phyloP scores from a whole-genome alignment of 2,797 vertebrate genomes.

The Pangasius mekongensis region DNA sequence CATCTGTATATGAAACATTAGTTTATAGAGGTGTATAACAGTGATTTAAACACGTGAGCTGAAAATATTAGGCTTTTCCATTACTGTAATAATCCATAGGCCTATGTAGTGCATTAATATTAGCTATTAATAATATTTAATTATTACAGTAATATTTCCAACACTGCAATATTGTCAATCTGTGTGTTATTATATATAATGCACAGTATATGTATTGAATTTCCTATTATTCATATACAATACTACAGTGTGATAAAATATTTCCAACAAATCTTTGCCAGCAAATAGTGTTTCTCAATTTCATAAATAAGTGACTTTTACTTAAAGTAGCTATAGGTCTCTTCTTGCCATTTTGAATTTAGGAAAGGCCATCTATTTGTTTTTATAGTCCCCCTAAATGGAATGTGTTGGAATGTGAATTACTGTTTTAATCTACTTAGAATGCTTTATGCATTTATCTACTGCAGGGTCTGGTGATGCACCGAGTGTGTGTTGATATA shows the following conservation, averaged over 20 bases:
- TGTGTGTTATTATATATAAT: background rate
- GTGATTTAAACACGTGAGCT: background rate
- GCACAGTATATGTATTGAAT: background rate
- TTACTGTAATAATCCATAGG: background rate
- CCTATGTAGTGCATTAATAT: too few species aligned
- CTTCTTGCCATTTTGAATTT: background rate
- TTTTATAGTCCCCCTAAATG: background rate
- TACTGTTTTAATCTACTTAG: background rate
- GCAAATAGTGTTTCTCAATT: background rate
- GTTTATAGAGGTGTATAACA: background rate
- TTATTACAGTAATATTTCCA: background rate
- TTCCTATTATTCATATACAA: background rate
- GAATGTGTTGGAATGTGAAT: background rate
- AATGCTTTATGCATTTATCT: conserved; percentile 2
- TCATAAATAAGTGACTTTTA: background rate
- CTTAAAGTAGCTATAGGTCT: background rate
- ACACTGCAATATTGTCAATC: background rate
- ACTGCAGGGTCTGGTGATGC: background rate
- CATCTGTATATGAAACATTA: background rate
- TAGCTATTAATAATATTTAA: too few species aligned
- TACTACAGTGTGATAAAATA: background rate
- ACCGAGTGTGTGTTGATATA: background rate
- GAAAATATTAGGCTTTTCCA: background rate
- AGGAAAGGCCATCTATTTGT: background rate
- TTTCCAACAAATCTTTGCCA: background rate